Evolutionary conservation across 2,888 invertebrate species (phyloP), one percentile per base, ranked within the genome.

Genomic region (Mactromeris polynyma): DNA sequence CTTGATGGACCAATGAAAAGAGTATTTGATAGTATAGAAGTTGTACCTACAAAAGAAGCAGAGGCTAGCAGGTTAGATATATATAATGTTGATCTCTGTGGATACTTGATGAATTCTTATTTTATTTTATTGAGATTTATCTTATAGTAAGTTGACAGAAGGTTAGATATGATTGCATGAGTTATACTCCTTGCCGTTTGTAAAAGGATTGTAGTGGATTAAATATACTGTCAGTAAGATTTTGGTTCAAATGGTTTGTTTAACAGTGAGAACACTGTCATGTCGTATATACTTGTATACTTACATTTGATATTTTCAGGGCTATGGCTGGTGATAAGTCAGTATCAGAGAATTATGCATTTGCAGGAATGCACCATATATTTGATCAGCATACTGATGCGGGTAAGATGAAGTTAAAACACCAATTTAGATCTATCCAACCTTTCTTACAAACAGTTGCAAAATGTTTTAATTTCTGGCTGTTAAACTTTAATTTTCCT

Each of bases 341-440:
- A 14, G 98, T 98, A 94, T 98, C 98, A 83, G 98, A 98, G 96
- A 98, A 98, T 96, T 98, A 98, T 97, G 98, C 98, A 0, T 98
- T 98, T 96, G 98, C 98, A 83, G 98, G 98, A 69, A 98, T 98
- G 58, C 98, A 98, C 96, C 98, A 98, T 95, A 98, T 98, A 93
- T 98, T 98, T 97, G 98, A 98, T 97, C 98, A 98, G 91, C 97
- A 97, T 91, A 94, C 94, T 81, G 95, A 94, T 78, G 94, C 96
- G 91, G 96, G 96, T 96, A 92, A 73, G 9, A 46, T 17, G 7
- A 1, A 4, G 26, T 26, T 64, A 26, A 26, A 64, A 26, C 9
- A 64, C 46, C 11, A 9, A 46, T 17, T 1, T 46, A 46, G 46
- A 46, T n/a, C n/a, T n/a, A n/a, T n/a, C n/a, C 46, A 46, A 11